phyloP scores from a whole-genome alignment of 2,797 vertebrate species.

The Sphaeramia orbicularis region DNA sequence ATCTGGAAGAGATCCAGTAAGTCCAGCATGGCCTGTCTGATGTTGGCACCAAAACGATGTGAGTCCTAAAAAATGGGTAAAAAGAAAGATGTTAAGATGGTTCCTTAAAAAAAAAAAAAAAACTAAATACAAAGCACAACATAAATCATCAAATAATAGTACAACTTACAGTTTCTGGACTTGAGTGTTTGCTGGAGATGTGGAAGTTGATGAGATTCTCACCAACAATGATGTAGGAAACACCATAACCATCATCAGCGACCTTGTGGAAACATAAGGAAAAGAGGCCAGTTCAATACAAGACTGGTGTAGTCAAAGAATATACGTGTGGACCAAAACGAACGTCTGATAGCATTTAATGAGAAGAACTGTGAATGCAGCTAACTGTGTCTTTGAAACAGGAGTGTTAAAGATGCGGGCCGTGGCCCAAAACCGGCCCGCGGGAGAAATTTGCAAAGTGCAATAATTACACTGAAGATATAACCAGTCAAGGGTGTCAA shows the following conservation, averaged over 20 bases:
- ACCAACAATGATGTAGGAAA: slow-evolving; percentile 94
- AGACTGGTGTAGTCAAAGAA: neutral
- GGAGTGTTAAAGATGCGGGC: too few species aligned
- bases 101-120: neutral
- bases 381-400: too few species aligned
- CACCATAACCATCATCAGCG: slow-evolving; percentile 97
- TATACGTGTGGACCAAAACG: too few species aligned
- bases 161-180: slow-evolving; percentile 91
- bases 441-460: too few species aligned
- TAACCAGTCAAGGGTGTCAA: too few species aligned
- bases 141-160: neutral
- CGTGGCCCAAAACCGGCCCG: too few species aligned
- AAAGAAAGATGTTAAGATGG: neutral
- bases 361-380: too few species aligned
- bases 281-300: neutral
- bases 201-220: slow-evolving; percentile 95
- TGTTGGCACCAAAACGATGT: slow-evolving; percentile 92
- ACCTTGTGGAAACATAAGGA: slow-evolving; percentile 82
- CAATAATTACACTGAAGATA: too few species aligned
- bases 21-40: slow-evolving; percentile 90
- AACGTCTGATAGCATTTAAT: too few species aligned
- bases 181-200: slow-evolving; percentile 95
- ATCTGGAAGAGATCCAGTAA: slow-evolving; percentile 87
- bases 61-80: slow-evolving; percentile 87
- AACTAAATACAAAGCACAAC: neutral